These are phyloP conservation scores for Macrobrachium nipponense DNA, from an alignment of 1,140 invertebrate genomes.

Conservation along the genomic window DNA sequence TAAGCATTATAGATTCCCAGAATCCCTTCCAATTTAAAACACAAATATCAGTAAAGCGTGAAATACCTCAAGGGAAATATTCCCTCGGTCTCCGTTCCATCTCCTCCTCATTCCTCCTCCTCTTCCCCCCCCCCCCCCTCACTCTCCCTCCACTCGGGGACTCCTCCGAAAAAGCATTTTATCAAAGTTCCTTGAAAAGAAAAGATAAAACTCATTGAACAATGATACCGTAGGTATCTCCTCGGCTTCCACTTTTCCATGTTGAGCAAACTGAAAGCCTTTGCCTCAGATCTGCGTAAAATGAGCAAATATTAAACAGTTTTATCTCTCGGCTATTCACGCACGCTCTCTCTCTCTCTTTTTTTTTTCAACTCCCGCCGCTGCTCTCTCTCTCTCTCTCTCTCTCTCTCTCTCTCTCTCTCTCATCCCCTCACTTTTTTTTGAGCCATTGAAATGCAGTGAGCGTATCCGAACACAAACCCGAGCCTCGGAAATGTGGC, in stretches of 20 bases:
- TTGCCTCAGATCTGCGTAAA: neutral
- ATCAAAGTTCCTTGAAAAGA: neutral
- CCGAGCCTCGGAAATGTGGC: constrained; percentile 11
- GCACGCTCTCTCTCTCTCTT: neutral
- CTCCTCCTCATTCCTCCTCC: neutral
- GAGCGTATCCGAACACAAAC: no score
- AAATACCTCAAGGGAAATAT: no score
- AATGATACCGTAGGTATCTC: neutral
- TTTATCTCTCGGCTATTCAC: neutral
- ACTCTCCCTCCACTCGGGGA: neutral
- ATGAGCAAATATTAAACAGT: neutral
- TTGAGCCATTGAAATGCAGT: constrained; percentile 18
- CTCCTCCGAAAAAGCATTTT: neutral
- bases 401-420: neutral
- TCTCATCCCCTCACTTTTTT: neutral
- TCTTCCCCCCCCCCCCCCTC: neutral
- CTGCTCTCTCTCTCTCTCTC: neutral
- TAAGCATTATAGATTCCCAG: no score
- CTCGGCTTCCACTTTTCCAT: neutral
- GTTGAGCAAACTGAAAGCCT: neutral
- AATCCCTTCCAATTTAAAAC: no score
- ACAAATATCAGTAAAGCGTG: no score
- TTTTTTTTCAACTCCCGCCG: neutral
- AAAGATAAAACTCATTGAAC: neutral
- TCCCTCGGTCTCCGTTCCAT: neutral